Evolutionary conservation across 2,888 invertebrate genomes (phyloP).

Genomic region (Acleris emargana): DNA sequence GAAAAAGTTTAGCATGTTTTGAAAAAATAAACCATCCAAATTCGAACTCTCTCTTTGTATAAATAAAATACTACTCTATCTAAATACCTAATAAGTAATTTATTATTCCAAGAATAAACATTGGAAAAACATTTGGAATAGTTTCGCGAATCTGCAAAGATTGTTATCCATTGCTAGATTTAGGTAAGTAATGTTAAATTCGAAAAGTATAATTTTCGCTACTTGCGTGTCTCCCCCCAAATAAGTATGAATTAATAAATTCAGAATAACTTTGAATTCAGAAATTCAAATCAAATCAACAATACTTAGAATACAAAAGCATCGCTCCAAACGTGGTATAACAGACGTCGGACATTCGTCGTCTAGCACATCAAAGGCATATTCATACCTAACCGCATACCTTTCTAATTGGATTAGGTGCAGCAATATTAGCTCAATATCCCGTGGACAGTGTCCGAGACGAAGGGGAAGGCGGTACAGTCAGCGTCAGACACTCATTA

Average conservation of each 20-base stretch:
- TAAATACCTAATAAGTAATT: too few relatives aligned
- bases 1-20: too few relatives aligned
- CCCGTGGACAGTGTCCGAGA: conserved; percentile 49
- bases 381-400: conserved; percentile 45
- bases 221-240: too few relatives aligned
- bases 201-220: too few relatives aligned
- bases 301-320: conserved; percentile 19
- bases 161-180: too few relatives aligned
- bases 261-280: not conserved
- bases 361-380: conserved; percentile 59
- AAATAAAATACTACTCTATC: too few relatives aligned
- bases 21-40: too few relatives aligned
- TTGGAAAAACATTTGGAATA: too few relatives aligned
- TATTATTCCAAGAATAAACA: too few relatives aligned
- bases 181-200: too few relatives aligned
- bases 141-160: too few relatives aligned
- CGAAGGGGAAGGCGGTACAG: not conserved
- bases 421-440: conserved; percentile 73
- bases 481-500: not conserved
- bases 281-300: conserved; percentile 2
- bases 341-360: conserved; percentile 36
- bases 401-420: conserved; percentile 73
- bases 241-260: not conserved
- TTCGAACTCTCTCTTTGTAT: too few relatives aligned
- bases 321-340: conserved; percentile 17